These are phyloP conservation scores for Leptodactylus fuscus DNA, from an alignment of 2,113 vertebrate species.

Conservation along the genomic window DNA sequence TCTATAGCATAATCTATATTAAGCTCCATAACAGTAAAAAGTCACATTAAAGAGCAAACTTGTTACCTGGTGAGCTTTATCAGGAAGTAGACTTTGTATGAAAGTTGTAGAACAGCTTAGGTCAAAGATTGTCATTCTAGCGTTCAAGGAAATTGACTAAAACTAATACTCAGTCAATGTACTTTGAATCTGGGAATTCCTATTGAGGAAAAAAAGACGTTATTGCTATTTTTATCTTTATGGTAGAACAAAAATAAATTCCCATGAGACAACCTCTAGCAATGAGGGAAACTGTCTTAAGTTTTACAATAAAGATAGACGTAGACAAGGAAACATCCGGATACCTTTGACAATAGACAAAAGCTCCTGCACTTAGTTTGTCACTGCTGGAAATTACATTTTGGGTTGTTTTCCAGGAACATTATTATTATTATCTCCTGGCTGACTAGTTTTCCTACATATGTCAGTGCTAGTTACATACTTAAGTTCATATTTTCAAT, in stretches of 20 bases:
- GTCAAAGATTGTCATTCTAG: neutral
- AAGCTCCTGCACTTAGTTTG: neutral
- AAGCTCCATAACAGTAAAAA: neutral
- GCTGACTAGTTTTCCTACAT: neutral
- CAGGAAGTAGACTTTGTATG: neutral
- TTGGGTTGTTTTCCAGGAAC: neutral
- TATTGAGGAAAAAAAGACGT: neutral
- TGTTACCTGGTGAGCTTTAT: neutral
- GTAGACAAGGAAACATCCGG: neutral
- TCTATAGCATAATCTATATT: neutral
- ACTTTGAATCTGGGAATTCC: neutral
- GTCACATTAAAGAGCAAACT: neutral
- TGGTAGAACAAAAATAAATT: neutral
- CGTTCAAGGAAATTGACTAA: neutral
- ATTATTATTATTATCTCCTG: neutral
- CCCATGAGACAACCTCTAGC: neutral
- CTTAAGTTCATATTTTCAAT: too few species aligned
- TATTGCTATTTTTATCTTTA: neutral
- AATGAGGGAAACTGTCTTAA: neutral
- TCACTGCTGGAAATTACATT: neutral
- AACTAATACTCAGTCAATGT: neutral
- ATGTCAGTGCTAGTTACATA: too few species aligned
- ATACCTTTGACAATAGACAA: neutral
- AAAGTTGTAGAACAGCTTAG: neutral
- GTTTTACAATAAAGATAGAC: too few species aligned